A percentile compares a stretch with the other conserved stretches of the same genome.
Conservation (phyloP, 2,113 vertebrate genomes). For the Grantiella picta region DNA sequence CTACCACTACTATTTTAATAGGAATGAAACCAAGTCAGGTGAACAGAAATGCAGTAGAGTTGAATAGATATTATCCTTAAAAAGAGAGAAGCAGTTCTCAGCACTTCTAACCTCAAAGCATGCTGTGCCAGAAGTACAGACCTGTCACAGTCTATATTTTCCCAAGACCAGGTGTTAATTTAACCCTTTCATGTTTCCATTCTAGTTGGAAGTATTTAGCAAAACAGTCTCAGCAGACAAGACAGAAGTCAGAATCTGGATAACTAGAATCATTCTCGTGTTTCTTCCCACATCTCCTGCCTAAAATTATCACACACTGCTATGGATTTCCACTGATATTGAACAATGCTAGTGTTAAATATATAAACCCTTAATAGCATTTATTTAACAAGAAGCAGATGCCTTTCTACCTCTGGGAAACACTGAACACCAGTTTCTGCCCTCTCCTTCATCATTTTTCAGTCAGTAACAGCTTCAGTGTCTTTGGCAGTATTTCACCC, state of each 20-base stretch:
- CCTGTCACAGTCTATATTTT: not conserved
- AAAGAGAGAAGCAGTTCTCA: not conserved
- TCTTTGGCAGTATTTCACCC: not conserved
- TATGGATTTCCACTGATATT: not conserved
- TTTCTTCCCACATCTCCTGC: not conserved
- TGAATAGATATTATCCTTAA: not conserved
- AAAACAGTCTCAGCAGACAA: not conserved
- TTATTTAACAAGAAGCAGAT: not conserved
- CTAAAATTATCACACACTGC: not conserved
- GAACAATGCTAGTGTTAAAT: not conserved
- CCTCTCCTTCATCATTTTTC: not conserved
- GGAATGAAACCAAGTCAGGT: not conserved
- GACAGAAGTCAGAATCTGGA: not conserved
- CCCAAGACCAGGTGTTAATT: not conserved
- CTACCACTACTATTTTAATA: not conserved
- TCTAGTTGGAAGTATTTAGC: not conserved
- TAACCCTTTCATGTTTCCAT: not conserved
- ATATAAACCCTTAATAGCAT: not conserved
- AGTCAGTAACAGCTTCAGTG: not conserved
- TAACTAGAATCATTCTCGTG: not conserved
- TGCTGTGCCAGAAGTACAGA: not conserved
- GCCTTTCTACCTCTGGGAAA: not conserved
- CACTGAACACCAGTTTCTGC: not conserved
- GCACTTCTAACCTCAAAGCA: not conserved
- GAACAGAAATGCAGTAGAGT: not conserved